Percentiles rank a stretch among this genome's conserved stretches.
phyloP scores from a whole-genome alignment of 1,140 invertebrate species.

The Papilio helenus region DNA sequence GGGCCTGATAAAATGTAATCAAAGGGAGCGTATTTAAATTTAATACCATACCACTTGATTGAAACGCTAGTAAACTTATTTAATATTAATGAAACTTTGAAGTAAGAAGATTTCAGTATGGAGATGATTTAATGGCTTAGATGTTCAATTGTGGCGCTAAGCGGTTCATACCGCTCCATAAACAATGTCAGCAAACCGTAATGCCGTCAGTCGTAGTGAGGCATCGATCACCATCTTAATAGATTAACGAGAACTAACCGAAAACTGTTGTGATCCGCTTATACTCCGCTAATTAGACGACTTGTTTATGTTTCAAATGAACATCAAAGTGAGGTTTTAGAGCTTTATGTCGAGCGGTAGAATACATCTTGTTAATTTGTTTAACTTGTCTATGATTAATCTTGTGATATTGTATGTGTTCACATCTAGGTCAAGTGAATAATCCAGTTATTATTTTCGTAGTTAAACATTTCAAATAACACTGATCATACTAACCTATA shows the following conservation, averaged over 20 bases:
- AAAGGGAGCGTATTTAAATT: constrained; percentile 20
- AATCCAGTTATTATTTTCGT: constrained; percentile 57
- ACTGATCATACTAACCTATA: background rate
- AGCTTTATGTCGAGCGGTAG: constrained; percentile 32
- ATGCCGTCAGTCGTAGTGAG: constrained; percentile 39
- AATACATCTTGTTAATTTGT: constrained; percentile 70
- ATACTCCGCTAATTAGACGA: constrained; percentile 66
- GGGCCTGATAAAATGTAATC: background rate
- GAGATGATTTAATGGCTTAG: background rate
- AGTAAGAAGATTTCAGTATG: background rate
- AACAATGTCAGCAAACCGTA: background rate
- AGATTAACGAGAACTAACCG: constrained; percentile 58
- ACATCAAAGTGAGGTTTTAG: constrained; percentile 59
- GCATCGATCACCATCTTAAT: constrained; percentile 62
- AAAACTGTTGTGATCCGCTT: constrained; percentile 63
- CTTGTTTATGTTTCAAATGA: constrained; percentile 66
- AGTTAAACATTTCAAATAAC: constrained; percentile 40
- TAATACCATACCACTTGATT: background rate
- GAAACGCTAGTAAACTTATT: too few relatives aligned
- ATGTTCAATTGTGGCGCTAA: background rate
- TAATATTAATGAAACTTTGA: background rate
- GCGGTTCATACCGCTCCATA: background rate
- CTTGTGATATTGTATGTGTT: constrained; percentile 58
- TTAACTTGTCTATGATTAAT: constrained; percentile 70
- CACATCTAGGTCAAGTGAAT: constrained; percentile 69